Conservation (phyloP, 2,113 vertebrate species). For the Diadophis punctatus region DNA sequence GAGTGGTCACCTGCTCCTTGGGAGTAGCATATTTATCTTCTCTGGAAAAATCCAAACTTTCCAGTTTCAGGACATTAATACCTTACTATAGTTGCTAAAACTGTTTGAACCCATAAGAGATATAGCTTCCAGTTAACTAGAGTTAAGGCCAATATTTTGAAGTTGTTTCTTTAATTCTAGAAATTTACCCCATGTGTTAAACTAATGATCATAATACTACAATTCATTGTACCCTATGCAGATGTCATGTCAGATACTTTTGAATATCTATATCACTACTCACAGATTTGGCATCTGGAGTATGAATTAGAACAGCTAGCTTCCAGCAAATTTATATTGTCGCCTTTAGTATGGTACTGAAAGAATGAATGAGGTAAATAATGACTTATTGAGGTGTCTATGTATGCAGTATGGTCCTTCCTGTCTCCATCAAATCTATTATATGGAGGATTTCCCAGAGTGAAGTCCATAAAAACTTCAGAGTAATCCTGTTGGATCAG, state of each 20-base stretch:
- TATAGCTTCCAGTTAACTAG: background rate
- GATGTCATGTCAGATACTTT: background rate
- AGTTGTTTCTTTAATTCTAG: background rate
- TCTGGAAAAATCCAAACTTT: background rate
- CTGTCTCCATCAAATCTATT: background rate
- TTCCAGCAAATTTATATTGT: background rate
- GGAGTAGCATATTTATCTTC: background rate
- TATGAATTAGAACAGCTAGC: background rate
- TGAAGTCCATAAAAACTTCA: background rate
- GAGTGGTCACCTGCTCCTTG: slow-evolving; percentile 2
- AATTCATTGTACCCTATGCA: background rate
- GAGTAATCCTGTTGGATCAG: background rate
- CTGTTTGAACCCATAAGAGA: background rate
- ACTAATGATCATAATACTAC: background rate
- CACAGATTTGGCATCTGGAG: background rate
- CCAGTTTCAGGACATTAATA: slow-evolving; percentile 6
- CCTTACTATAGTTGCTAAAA: background rate
- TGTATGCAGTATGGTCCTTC: background rate
- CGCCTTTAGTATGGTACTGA: background rate
- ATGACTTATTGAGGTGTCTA: background rate
- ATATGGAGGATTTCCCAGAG: background rate
- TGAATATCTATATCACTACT: background rate
- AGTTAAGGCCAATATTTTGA: background rate
- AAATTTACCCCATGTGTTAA: background rate
- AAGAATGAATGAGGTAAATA: background rate